Evolutionary conservation across 2,797 vertebrate genomes (phyloP).

Genomic region (Margarornis squamiger): DNA sequence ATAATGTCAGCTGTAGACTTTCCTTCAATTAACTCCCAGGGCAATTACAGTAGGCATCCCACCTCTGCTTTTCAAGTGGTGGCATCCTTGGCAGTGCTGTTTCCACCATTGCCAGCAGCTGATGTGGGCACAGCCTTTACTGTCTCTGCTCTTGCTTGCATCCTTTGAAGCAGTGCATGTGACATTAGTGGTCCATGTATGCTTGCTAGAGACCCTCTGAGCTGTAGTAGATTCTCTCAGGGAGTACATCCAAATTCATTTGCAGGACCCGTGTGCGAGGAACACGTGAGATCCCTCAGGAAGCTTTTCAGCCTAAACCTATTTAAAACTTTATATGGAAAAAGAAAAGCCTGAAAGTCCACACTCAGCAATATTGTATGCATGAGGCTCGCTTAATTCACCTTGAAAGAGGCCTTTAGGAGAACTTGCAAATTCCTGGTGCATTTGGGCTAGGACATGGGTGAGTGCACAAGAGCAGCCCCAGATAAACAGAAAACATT

Average conservation of each 20-base stretch:
- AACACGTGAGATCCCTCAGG: not conserved
- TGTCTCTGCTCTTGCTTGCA: not conserved
- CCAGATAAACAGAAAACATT: not conserved
- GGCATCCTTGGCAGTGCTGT: not conserved
- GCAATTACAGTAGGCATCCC: not conserved
- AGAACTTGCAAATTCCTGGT: not conserved
- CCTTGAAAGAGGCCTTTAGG: conserved; percentile 1
- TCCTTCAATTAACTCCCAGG: not conserved
- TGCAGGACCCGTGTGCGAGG: fast-evolving
- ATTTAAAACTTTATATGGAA: not conserved
- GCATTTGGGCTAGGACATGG: not conserved
- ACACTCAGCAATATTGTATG: not conserved
- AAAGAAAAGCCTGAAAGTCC: not conserved
- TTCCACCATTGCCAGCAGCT: not conserved
- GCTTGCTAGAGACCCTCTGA: not conserved
- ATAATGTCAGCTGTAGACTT: not conserved
- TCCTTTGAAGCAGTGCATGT: not conserved
- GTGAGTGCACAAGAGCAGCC: conserved; percentile 11
- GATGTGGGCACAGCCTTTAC: not conserved
- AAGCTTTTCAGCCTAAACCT: not conserved
- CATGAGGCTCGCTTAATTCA: not conserved
- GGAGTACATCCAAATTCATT: not conserved
- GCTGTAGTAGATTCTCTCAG: not conserved
- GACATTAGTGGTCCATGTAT: not conserved
- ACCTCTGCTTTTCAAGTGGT: not conserved